Conservation (phyloP, 2,113 vertebrate species). For the Tamias sibiricus region DNA sequence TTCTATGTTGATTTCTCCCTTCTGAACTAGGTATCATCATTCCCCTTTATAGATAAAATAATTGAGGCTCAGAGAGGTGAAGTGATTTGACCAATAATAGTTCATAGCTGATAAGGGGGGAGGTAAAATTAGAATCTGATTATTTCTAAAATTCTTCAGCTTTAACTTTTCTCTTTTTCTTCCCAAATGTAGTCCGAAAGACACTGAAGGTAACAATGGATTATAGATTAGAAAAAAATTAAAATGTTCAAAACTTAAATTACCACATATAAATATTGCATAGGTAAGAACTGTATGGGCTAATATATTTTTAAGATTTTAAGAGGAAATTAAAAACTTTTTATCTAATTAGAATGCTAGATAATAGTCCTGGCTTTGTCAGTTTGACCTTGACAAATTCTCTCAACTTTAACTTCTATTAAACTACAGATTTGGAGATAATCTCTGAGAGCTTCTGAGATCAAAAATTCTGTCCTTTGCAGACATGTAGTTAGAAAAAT, state of each 20-base stretch:
- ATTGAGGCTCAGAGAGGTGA: not conserved
- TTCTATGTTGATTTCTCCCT: not conserved
- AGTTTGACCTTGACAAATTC: not conserved
- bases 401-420: not conserved
- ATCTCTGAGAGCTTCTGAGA: not conserved
- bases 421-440: constrained; percentile 11
- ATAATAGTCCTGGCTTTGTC: not conserved
- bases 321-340: not conserved
- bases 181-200: not conserved
- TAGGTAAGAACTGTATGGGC: not conserved
- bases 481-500: not conserved
- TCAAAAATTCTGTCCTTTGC: not conserved
- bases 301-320: not conserved
- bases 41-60: not conserved
- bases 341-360: not conserved
- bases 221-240: not conserved
- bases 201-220: not conserved
- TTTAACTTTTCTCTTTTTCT: not conserved
- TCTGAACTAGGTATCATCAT: not conserved
- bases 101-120: not conserved
- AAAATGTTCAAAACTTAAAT: constrained; percentile 4
- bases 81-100: not conserved
- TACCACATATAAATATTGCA: not conserved
- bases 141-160: not conserved
- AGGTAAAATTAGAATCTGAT: not conserved